phyloP scores from a whole-genome alignment of 92 coral and sea anemone genomes.

The Porites cylindrica region DNA sequence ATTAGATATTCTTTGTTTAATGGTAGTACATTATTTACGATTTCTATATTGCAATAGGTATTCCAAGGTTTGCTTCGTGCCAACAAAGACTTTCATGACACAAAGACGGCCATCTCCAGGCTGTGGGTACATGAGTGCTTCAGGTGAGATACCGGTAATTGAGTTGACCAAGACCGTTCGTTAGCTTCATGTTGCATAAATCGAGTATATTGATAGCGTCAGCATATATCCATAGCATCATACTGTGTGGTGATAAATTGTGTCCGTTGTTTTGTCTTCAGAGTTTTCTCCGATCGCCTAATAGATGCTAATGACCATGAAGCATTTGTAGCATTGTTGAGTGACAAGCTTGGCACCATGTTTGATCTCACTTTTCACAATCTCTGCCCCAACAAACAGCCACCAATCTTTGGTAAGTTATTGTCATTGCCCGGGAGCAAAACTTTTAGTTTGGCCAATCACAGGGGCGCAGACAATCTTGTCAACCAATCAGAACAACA shows the following conservation, averaged over 20 bases:
- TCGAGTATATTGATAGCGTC: too few relatives aligned
- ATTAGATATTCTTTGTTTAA: too few relatives aligned
- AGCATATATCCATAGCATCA: neutral
- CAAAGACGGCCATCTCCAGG: constrained; percentile 93
- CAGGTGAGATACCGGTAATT: constrained; percentile 62
- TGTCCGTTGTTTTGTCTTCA: constrained; percentile 40
- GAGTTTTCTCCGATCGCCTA: constrained; percentile 98
- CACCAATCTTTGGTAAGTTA: constrained; percentile 97
- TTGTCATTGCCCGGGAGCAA: too few relatives aligned
- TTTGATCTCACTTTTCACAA: constrained; percentile 98
- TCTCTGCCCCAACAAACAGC: constrained; percentile 96
- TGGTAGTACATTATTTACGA: neutral
- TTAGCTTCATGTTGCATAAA: too few relatives aligned
- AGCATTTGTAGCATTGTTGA: constrained; percentile 80
- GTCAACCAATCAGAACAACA: too few relatives aligned
- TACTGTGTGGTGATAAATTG: neutral
- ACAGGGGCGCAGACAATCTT: too few relatives aligned
- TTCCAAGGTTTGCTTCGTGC: constrained; percentile 99
- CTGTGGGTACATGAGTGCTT: constrained; percentile 99
- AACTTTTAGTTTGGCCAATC: too few relatives aligned
- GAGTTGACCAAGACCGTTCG: too few relatives aligned
- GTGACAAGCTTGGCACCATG: constrained; percentile 97
- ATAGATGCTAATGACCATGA: constrained; percentile 87
- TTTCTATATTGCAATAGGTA: constrained; percentile 55
- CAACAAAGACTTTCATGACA: constrained; percentile 95